Conservation (phyloP, 2,113 vertebrate species). For the Pelusios castaneus region DNA sequence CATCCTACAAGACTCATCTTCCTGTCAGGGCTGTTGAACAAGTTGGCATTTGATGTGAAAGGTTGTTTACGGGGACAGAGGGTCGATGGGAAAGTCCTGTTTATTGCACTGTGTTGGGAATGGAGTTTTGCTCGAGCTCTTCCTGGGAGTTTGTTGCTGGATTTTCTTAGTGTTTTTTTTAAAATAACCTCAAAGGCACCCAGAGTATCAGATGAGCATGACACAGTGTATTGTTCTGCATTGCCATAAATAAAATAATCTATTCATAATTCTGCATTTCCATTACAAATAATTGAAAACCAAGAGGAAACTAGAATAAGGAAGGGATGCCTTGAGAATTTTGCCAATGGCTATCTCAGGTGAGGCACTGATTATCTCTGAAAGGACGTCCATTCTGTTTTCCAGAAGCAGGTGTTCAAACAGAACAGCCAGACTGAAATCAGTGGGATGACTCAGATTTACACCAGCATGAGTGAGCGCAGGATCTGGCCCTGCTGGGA, state of each 20-base stretch:
- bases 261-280: not conserved
- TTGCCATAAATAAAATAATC: not conserved
- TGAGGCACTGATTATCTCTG: accelerated
- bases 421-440: not conserved
- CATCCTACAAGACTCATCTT: not conserved
- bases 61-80: not conserved
- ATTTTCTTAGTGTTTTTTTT: not conserved
- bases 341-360: not conserved
- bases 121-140: not conserved
- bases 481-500: too few species aligned
- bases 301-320: not conserved
- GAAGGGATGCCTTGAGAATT: not conserved
- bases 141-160: not conserved
- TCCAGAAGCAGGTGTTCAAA: not conserved
- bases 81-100: not conserved
- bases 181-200: not conserved
- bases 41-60: not conserved
- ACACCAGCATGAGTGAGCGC: too few species aligned
- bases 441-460: too few species aligned
- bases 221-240: not conserved
- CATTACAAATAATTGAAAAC: not conserved
- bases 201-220: not conserved
- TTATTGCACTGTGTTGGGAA: not conserved
- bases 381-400: not conserved
- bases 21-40: not conserved